phyloP scores from a whole-genome alignment of 1,140 invertebrate species.

The Leptopilina boulardi region DNA sequence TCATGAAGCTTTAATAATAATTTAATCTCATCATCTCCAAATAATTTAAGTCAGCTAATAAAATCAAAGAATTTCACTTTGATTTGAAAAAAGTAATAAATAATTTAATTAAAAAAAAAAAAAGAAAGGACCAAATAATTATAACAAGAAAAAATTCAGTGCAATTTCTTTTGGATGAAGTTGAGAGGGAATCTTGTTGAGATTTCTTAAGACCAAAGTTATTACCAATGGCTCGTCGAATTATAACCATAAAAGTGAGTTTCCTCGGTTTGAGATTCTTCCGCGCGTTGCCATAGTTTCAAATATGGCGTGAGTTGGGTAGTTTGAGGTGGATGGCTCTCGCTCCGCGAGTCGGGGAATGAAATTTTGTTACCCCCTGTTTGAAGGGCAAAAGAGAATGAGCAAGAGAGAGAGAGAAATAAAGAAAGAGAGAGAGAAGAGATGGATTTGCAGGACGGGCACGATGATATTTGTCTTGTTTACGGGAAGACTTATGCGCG shows the following conservation, averaged over 20 bases:
- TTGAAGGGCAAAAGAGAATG: constrained; percentile 42
- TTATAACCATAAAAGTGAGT: constrained; percentile 30
- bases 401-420: too few species aligned
- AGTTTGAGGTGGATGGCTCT: constrained; percentile 48
- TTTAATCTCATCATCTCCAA: too few species aligned
- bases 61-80: too few species aligned
- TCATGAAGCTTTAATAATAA: too few species aligned
- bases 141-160: background rate
- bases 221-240: constrained; percentile 16
- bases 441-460: constrained; percentile 70
- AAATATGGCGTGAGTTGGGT: constrained; percentile 42
- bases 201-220: constrained; percentile 29
- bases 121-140: background rate
- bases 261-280: constrained; percentile 15
- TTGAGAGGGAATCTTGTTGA: constrained; percentile 3
- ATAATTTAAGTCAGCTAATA: too few species aligned
- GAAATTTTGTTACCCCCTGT: constrained; percentile 49
- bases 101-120: background rate
- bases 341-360: constrained; percentile 44
- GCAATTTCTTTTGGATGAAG: background rate
- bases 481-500: constrained; percentile 74
- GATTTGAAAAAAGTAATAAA: background rate
- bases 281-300: constrained; percentile 50
- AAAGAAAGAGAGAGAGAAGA: constrained; percentile 46
- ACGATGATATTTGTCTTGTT: constrained; percentile 76